Evolutionary conservation across 2,888 invertebrate species (phyloP).

Genomic region (Meteorus colon): DNA sequence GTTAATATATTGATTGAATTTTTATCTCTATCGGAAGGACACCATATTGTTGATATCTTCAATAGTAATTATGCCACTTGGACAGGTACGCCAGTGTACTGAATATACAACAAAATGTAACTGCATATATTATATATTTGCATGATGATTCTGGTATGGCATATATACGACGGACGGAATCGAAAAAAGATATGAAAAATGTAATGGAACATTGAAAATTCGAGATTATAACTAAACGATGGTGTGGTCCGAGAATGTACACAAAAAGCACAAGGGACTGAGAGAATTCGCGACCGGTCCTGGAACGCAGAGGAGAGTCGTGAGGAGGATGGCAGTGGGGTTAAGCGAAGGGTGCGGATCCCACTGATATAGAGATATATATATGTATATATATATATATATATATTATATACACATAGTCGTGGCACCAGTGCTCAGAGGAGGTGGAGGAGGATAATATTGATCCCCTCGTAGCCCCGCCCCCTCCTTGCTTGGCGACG

Average conservation of each 20-base stretch:
- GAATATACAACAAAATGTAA: too few relatives aligned
- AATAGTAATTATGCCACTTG: too few relatives aligned
- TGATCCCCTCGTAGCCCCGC: constrained; percentile 74
- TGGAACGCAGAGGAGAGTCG: constrained; percentile 37
- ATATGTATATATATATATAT: too few relatives aligned
- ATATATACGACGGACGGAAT: constrained; percentile 9
- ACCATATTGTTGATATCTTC: too few relatives aligned
- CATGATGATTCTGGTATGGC: not conserved
- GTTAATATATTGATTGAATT: too few relatives aligned
- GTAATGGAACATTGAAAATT: constrained; percentile 12
- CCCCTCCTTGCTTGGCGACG: constrained; percentile 71
- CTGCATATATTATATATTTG: not conserved
- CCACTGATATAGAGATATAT: too few relatives aligned
- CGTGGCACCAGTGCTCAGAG: constrained; percentile 53
- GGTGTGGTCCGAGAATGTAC: constrained; percentile 35
- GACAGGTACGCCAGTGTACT: too few relatives aligned
- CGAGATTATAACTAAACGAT: constrained; percentile 39
- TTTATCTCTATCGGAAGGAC: too few relatives aligned
- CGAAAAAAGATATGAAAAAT: constrained; percentile 16
- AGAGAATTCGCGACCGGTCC: constrained; percentile 27
- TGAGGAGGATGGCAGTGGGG: constrained; percentile 49
- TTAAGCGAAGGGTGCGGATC: constrained; percentile 48
- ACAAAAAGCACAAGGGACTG: constrained; percentile 39
- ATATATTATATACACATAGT: constrained; percentile 29
- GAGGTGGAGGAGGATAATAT: constrained; percentile 73